A percentile compares a stretch with the other conserved stretches of the same genome.
These are phyloP conservation scores for Panthera tigris DNA, from an alignment of 2,113 vertebrate genomes.

Conservation along the genomic window DNA sequence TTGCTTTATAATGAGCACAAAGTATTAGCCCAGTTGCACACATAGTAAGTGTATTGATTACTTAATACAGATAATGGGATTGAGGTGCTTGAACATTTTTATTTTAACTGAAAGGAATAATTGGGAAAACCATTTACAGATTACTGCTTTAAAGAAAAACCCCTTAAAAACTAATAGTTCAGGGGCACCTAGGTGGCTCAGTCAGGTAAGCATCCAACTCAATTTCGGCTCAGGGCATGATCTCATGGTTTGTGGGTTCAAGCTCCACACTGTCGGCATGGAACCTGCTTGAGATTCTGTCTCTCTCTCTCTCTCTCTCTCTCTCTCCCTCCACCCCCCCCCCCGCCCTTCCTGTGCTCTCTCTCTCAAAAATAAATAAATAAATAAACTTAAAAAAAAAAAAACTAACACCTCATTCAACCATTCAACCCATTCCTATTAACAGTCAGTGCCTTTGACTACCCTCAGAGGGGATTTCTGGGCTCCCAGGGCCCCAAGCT, in stretches of 20 bases:
- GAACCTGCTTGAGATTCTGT: too few relatives aligned
- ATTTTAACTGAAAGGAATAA: neutral
- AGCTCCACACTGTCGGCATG: too few relatives aligned
- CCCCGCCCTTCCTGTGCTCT: too few relatives aligned
- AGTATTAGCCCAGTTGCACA: neutral
- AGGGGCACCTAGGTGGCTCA: too few relatives aligned
- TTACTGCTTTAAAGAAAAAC: neutral
- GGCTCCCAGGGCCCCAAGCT: neutral
- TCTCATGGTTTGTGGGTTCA: too few relatives aligned
- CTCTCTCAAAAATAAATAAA: too few relatives aligned
- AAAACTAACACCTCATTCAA: neutral
- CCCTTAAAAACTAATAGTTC: neutral
- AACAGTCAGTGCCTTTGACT: neutral
- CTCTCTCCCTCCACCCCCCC: too few relatives aligned
- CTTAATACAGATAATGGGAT: neutral
- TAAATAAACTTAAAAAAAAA: too few relatives aligned
- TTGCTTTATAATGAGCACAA: neutral
- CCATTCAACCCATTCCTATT: neutral
- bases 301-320: too few relatives aligned
- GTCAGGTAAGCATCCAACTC: too few relatives aligned
- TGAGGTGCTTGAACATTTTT: neutral
- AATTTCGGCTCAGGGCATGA: too few relatives aligned
- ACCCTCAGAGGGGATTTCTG: neutral
- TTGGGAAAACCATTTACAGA: neutral
- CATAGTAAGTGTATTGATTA: neutral